Evolutionary conservation across 1,140 invertebrate genomes (phyloP).

Genomic region (Hyles euphorbiae): DNA sequence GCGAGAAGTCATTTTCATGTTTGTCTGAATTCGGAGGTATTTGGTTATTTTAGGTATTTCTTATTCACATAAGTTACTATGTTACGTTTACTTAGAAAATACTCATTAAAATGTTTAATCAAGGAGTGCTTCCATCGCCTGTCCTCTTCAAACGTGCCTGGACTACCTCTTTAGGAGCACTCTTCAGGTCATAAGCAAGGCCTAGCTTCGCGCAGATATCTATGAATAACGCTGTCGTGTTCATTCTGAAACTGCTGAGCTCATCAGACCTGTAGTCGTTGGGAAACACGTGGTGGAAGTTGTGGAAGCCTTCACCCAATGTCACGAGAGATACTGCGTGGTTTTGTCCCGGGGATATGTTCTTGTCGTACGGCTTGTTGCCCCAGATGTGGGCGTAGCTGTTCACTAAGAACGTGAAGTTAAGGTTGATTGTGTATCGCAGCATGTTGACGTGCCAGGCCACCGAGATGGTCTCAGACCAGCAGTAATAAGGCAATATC

Average conservation of each 20-base stretch:
- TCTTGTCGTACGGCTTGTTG: slow-evolving; percentile 90
- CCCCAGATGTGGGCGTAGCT: slow-evolving; percentile 93
- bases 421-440: slow-evolving; percentile 87
- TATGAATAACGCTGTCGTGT: slow-evolving; percentile 78
- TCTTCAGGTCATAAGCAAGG: slow-evolving; percentile 11
- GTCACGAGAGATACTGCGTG: slow-evolving; percentile 78
- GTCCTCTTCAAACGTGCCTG: slow-evolving; percentile 58
- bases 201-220: slow-evolving; percentile 75
- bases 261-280: slow-evolving; percentile 13
- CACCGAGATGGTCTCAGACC: slow-evolving; percentile 85
- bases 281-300: slow-evolving; percentile 16
- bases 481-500: slow-evolving; percentile 83
- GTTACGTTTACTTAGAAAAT: too few species aligned
- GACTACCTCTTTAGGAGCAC: slow-evolving; percentile 64
- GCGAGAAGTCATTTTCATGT: too few species aligned
- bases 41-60: too few species aligned
- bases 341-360: slow-evolving; percentile 83
- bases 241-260: slow-evolving; percentile 47
- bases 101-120: too few species aligned
- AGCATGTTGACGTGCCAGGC: slow-evolving; percentile 89
- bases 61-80: too few species aligned
- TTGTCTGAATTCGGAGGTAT: too few species aligned
- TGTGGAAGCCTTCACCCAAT: slow-evolving; percentile 23
- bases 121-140: slow-evolving; percentile 17
- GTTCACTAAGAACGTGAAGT: slow-evolving; percentile 95